These are phyloP conservation scores for Selenia dentaria DNA, from an alignment of 2,888 invertebrate genomes.

Conservation along the genomic window DNA sequence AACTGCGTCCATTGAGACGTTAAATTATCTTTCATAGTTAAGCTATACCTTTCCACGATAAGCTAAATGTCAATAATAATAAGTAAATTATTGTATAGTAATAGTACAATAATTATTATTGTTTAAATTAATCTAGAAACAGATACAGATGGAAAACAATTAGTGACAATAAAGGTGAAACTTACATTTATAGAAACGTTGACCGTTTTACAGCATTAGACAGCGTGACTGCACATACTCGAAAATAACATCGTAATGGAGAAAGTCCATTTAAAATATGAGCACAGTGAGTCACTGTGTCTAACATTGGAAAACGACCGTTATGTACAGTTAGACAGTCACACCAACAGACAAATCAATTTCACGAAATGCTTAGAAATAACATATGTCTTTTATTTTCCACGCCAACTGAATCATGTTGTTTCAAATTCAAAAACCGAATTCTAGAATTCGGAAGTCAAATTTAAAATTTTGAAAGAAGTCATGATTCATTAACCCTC, in stretches of 20 bases:
- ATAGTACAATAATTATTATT: constrained; percentile 75
- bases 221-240: constrained; percentile 33
- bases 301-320: constrained; percentile 22
- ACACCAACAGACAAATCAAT: constrained; percentile 70
- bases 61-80: constrained; percentile 72
- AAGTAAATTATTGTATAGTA: constrained; percentile 75
- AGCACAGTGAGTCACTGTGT: constrained; percentile 17
- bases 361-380: constrained; percentile 64
- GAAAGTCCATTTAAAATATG: constrained; percentile 24
- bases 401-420: constrained; percentile 19
- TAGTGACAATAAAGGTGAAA: constrained; percentile 74
- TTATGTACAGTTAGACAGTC: constrained; percentile 40
- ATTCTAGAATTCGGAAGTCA: constrained; percentile 40
- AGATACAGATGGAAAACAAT: constrained; percentile 75
- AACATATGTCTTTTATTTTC: constrained; percentile 67
- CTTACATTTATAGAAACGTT: constrained; percentile 62
- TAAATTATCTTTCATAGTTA: constrained; percentile 58
- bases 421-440: constrained; percentile 34
- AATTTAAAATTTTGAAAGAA: constrained; percentile 33
- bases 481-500: background rate
- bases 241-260: constrained; percentile 32
- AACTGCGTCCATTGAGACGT: constrained; percentile 46
- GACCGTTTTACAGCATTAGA: constrained; percentile 42
- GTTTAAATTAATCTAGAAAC: constrained; percentile 73
- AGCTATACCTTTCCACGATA: constrained; percentile 69